Evolutionary conservation across 2,888 invertebrate genomes (phyloP).

Genomic region (Drosophila eohydei): DNA sequence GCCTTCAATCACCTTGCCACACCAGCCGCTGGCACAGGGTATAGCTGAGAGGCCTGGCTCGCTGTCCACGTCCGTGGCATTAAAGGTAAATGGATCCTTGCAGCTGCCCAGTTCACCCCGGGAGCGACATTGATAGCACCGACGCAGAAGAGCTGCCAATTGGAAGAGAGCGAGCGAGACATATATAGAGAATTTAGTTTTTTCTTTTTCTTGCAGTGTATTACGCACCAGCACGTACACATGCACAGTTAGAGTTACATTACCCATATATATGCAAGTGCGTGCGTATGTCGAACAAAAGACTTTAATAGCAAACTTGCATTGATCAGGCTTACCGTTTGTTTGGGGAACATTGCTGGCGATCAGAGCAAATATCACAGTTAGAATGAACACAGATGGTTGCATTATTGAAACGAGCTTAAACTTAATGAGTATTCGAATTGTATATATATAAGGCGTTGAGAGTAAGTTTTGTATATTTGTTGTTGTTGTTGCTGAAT

Average conservation of each 20-base stretch:
- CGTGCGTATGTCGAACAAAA: constrained; percentile 35
- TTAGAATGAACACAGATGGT: constrained; percentile 35
- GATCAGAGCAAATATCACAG: constrained; percentile 68
- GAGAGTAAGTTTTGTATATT: constrained; percentile 28
- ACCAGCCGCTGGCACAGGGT: constrained; percentile 94
- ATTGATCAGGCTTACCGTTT: constrained; percentile 55
- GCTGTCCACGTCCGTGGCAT: constrained; percentile 90
- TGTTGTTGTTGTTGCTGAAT: constrained; percentile 30
- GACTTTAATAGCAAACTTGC: constrained; percentile 47
- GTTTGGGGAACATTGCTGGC: constrained; percentile 48
- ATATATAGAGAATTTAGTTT: not conserved
- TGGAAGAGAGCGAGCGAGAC: not conserved
- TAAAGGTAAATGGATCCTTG: constrained; percentile 93
- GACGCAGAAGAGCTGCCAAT: constrained; percentile 88
- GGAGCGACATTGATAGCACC: constrained; percentile 94
- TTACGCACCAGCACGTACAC: constrained; percentile 39
- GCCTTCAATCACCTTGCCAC: constrained; percentile 94
- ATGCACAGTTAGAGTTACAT: constrained; percentile 8
- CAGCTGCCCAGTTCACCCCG: constrained; percentile 95
- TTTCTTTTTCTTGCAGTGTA: constrained; percentile 14
- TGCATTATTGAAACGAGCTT: constrained; percentile 39
- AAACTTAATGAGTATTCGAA: constrained; percentile 16
- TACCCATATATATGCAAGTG: constrained; percentile 15
- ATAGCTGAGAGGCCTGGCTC: constrained; percentile 91
- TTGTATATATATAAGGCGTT: constrained; percentile 3